Percentiles rank a stretch among this genome's conserved stretches.
These are phyloP conservation scores for Heliconius sara DNA, from an alignment of 2,888 invertebrate genomes.

Conservation along the genomic window DNA sequence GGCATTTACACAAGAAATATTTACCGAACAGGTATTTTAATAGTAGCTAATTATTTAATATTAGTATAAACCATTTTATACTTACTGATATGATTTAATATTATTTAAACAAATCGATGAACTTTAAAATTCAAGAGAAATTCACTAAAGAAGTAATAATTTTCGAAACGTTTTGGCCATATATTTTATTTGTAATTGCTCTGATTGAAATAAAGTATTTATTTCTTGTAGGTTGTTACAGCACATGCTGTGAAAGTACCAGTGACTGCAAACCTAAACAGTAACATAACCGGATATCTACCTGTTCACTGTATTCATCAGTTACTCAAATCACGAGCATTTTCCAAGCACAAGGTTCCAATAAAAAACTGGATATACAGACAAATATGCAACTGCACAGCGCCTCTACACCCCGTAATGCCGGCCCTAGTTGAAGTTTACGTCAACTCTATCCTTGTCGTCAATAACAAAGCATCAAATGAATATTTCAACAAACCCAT, in stretches of 20 bases:
- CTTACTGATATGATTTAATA: too few relatives aligned
- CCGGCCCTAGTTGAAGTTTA: conserved; percentile 97
- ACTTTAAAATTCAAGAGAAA: too few relatives aligned
- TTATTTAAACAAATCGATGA: too few relatives aligned
- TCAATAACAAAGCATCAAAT: conserved; percentile 85
- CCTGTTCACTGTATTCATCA: conserved; percentile 99
- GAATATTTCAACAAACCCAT: conserved; percentile 96
- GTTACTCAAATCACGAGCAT: conserved; percentile 95
- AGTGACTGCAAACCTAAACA: conserved; percentile 94
- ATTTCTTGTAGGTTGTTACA: conserved; percentile 89
- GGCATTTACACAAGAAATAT: conserved; percentile 97
- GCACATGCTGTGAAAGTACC: conserved; percentile 98
- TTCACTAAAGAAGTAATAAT: too few relatives aligned
- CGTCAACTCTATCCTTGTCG: conserved; percentile 94
- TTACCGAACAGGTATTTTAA: conserved; percentile 92
- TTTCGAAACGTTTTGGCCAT: neutral
- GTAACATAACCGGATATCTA: conserved; percentile 94
- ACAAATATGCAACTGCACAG: conserved; percentile 93
- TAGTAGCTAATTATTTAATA: too few relatives aligned
- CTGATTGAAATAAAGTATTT: neutral
- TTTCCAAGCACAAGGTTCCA: conserved; percentile 97
- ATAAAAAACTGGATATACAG: conserved; percentile 98
- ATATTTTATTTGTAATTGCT: neutral
- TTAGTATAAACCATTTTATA: too few relatives aligned
- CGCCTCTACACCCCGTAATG: conserved; percentile 96